Conservation (phyloP, 2,797 vertebrate species). For the Australoheros facetus region DNA sequence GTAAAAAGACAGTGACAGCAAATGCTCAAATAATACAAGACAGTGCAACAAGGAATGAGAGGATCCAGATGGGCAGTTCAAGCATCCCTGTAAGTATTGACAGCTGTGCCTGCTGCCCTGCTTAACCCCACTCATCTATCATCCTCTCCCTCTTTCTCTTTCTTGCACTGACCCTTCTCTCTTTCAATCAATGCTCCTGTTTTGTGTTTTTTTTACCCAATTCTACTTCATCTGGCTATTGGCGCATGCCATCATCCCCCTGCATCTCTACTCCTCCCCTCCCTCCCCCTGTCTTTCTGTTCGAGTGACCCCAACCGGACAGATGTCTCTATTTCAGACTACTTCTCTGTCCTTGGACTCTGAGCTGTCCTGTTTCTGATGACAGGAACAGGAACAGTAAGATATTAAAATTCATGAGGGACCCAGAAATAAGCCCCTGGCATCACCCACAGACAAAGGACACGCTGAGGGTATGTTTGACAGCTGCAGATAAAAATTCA, state of each 20-base stretch:
- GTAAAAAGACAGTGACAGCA: conserved; percentile 9
- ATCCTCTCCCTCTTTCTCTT: conserved; percentile 43
- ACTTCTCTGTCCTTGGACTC: conserved; percentile 62
- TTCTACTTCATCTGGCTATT: conserved; percentile 36
- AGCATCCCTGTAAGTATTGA: conserved; percentile 62
- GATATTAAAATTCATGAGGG: conserved; percentile 73
- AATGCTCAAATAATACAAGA: conserved; percentile 28
- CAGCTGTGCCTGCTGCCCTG: conserved; percentile 63
- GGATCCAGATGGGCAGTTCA: conserved; percentile 50
- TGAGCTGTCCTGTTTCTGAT: conserved; percentile 58
- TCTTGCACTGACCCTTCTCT: conserved; percentile 30
- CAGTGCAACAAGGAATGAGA: conserved; percentile 13
- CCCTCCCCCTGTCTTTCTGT: conserved; percentile 22
- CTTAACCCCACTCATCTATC: conserved; percentile 67
- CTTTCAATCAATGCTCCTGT: conserved; percentile 57
- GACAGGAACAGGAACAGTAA: conserved; percentile 52
- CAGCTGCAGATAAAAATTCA: conserved; percentile 53
- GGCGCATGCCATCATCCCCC: conserved; percentile 20
- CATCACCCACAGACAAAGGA: conserved; percentile 60
- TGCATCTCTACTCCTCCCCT: neutral
- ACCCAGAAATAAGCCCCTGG: conserved; percentile 64
- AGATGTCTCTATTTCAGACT: conserved; percentile 66
- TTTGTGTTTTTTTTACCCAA: conserved; percentile 2
- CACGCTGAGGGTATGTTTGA: conserved; percentile 37
- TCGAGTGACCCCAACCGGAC: conserved; percentile 53